phyloP scores from a whole-genome alignment of 2,888 invertebrate genomes.

The Drosophila kuntzei region DNA sequence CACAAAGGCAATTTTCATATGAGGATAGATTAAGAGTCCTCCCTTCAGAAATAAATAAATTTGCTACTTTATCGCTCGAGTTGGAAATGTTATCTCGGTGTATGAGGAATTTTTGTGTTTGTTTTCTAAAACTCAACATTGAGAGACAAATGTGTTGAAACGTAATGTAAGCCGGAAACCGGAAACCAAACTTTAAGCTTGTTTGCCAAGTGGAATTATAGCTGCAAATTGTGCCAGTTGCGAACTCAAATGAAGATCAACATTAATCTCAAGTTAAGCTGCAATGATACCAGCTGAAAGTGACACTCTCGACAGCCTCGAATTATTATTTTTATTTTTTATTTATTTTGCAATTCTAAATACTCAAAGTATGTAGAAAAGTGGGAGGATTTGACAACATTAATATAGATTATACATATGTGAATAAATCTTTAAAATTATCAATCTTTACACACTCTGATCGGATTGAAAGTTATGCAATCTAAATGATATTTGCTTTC shows the following conservation, averaged over 20 bases:
- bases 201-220: slow-evolving; percentile 6
- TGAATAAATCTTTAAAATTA: no score
- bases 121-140: background rate
- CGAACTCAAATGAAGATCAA: slow-evolving; percentile 1
- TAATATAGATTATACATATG: no score
- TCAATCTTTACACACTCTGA: no score
- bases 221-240: background rate
- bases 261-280: background rate
- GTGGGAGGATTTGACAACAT: no score
- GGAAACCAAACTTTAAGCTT: slow-evolving; percentile 10
- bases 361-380: background rate
- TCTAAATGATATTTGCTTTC: no score
- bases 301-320: background rate
- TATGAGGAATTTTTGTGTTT: background rate
- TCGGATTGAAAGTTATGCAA: no score
- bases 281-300: background rate
- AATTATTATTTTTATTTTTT: background rate
- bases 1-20: slow-evolving; percentile 21
- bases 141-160: background rate
- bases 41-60: slow-evolving; percentile 14
- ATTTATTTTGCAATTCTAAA: no score
- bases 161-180: background rate
- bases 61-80: slow-evolving; percentile 34
- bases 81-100: background rate
- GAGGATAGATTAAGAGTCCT: background rate